These are phyloP conservation scores for Chirona hameri DNA, from an alignment of 2,888 invertebrate genomes.

Conservation along the genomic window DNA sequence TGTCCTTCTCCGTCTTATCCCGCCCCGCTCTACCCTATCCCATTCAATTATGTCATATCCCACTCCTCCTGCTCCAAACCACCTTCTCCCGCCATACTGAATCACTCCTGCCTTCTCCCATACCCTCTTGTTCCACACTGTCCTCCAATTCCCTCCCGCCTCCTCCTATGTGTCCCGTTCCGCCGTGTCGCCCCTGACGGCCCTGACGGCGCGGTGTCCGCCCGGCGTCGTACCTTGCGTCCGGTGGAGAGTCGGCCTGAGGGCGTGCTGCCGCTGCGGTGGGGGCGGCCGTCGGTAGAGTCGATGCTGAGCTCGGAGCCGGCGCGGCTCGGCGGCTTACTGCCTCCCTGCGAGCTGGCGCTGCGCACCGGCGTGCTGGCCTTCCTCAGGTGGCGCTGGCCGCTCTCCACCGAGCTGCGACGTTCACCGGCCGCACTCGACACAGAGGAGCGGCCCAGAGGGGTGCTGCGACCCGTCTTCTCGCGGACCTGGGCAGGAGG, in stretches of 20 bases:
- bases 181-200: no score
- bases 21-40: no score
- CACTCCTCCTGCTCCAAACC: no score
- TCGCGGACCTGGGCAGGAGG: slow-evolving; percentile 72
- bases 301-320: slow-evolving; percentile 88
- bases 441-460: slow-evolving; percentile 72
- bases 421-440: slow-evolving; percentile 80
- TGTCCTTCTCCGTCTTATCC: no score
- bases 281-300: slow-evolving; percentile 42
- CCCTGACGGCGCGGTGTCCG: no score
- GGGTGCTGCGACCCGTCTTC: slow-evolving; percentile 82
- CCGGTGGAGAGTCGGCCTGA: background rate
- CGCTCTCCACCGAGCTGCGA: slow-evolving; percentile 61
- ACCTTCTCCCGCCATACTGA: no score
- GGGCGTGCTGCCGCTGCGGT: background rate
- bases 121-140: no score
- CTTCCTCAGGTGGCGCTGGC: background rate
- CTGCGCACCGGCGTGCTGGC: slow-evolving; percentile 53
- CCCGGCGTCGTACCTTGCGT: background rate
- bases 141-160: no score
- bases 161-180: no score
- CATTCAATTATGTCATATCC: no score
- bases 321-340: slow-evolving; percentile 85
- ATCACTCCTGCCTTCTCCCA: no score
- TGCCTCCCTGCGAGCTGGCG: slow-evolving; percentile 65